Evolutionary conservation across 2,797 vertebrate species (phyloP).

Genomic region (Pelochelys cantorii): DNA sequence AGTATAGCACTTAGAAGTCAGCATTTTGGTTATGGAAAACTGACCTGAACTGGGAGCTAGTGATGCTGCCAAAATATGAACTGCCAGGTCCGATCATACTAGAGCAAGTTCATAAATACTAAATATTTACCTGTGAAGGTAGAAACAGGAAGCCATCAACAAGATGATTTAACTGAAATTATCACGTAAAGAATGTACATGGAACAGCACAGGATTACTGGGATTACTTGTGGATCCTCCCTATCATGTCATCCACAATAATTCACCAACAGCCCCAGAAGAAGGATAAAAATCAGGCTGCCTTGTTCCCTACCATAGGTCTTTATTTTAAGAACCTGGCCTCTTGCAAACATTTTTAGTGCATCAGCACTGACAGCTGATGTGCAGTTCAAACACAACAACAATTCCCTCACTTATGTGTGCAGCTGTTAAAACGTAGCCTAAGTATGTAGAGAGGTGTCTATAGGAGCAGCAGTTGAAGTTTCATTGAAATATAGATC

Average conservation of each 20-base stretch:
- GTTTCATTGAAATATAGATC: background rate
- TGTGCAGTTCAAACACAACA: background rate
- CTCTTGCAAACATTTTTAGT: background rate
- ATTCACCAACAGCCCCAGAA: background rate
- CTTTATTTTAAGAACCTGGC: background rate
- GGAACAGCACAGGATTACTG: accelerated
- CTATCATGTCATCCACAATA: accelerated
- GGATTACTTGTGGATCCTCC: background rate
- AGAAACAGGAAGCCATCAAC: background rate
- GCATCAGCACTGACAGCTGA: background rate
- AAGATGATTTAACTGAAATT: background rate
- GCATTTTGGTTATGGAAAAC: background rate
- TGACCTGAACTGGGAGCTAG: accelerated
- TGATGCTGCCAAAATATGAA: background rate
- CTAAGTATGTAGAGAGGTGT: background rate
- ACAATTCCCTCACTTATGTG: background rate
- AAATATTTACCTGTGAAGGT: background rate
- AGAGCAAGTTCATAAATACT: background rate
- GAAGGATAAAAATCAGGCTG: background rate
- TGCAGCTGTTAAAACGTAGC: background rate
- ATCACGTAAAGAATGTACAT: background rate
- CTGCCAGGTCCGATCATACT: accelerated
- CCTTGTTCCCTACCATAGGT: accelerated
- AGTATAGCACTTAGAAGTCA: accelerated
- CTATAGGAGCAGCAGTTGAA: background rate